Percentiles rank a stretch among this genome's conserved stretches.
Evolutionary conservation across 2,113 vertebrate genomes (phyloP).

Genomic region (Himantopus leucocephalus): DNA sequence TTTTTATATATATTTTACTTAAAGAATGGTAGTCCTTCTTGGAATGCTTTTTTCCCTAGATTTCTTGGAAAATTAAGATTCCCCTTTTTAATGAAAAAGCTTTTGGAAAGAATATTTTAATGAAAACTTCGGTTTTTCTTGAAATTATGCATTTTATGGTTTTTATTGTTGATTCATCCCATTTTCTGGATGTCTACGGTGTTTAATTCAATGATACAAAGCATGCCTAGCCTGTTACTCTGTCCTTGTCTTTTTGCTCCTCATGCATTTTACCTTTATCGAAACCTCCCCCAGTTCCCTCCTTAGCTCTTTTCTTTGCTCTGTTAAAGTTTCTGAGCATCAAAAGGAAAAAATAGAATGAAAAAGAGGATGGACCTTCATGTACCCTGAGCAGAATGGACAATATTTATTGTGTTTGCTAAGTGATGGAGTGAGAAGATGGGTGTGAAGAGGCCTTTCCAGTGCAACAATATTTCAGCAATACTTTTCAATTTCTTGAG

Average conservation of each 20-base stretch:
- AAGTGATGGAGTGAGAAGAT: background rate
- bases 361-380: background rate
- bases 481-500: background rate
- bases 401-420: background rate
- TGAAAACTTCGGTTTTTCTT: background rate
- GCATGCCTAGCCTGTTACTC: background rate
- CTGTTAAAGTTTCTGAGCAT: background rate
- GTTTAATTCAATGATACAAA: background rate
- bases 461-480: background rate
- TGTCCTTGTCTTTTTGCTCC: background rate
- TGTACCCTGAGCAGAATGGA: accelerated
- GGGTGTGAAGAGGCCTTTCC: background rate
- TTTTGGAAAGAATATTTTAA: background rate
- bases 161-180: background rate
- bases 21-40: background rate
- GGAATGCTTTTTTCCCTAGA: accelerated
- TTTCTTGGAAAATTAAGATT: background rate
- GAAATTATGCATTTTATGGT: background rate
- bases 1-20: background rate
- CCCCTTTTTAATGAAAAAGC: background rate
- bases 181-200: background rate
- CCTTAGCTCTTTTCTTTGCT: background rate
- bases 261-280: background rate
- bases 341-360: background rate
- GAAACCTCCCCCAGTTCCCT: background rate